Base-by-base conservation (phyloP, 2,888 invertebrate genomes). In the Pristionchus maxplancki region DNA sequence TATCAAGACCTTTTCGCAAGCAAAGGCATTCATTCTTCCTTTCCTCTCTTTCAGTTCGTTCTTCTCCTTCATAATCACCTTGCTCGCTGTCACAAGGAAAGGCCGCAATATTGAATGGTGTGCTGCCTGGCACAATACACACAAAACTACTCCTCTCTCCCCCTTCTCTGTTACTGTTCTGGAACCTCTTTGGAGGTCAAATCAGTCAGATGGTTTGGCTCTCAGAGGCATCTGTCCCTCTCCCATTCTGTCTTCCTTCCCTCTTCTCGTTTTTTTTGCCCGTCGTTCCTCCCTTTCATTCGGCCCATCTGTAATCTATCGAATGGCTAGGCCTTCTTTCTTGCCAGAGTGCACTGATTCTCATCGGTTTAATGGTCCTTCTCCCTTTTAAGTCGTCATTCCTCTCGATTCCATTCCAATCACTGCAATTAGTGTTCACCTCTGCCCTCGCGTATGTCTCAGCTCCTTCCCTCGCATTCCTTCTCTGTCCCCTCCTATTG, bases 101-200 rank as follows among this genome's bases (percentile, higher is more conserved):
- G 48, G 78, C 78, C 78, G 78, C 44, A 40, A 78, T 78, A 78
- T 40, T 78, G 37, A 78, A 48, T 78, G 44, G 78, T 40, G 71
- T 20, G 8, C 74, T 24, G 74, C 24, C 74, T 78, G 74, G 44
- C 74, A 78, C 74, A 31, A 31, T 17, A 44, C 44, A 28, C 44
- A 48, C 44, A 64, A 2, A 40, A 48, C 78, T 78, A 44, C 40
- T 17, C 17, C 64, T 64, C 31, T 64, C 31, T 67, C 15, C 13
- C 20, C 24, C 34, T 34, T 67, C 67, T 31, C 34, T 24, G 15
- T 20, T 34, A 13, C 67, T 67, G 31, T 67, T 67, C 58, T 58
- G 58, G 58, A 58, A 58, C 58, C 58, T 58, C 58, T 58, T 58
- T 58, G 58, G 58, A 58, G 58, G 58, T 58, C 58, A 58, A 58